These are phyloP conservation scores for Rhynchomys soricoides DNA, from an alignment of 2,113 vertebrate genomes.

Conservation along the genomic window DNA sequence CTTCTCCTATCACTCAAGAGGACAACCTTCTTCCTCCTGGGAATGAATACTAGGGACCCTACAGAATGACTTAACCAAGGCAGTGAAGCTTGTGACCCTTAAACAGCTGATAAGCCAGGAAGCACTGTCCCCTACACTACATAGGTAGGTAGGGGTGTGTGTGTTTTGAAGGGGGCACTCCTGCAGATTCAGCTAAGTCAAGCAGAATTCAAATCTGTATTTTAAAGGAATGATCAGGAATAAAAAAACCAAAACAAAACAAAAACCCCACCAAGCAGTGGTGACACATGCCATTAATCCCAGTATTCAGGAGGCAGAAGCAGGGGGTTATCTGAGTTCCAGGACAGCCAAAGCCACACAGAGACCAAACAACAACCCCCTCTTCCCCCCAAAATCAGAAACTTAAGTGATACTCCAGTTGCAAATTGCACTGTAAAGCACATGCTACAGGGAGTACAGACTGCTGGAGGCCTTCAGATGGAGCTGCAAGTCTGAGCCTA, in stretches of 20 bases:
- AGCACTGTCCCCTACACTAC: not conserved
- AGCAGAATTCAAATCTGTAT: not conserved
- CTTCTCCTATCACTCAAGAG: not conserved
- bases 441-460: not conserved
- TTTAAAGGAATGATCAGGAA: not conserved
- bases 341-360: not conserved
- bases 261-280: not conserved
- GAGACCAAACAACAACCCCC: not conserved
- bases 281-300: not conserved
- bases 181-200: not conserved
- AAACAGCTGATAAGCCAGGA: not conserved
- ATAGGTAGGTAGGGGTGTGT: not conserved
- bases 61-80: not conserved
- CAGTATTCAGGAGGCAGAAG: not conserved
- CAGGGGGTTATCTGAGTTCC: not conserved
- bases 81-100: not conserved
- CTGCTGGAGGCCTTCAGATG: not conserved
- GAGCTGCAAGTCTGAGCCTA: not conserved
- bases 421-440: not conserved
- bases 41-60: not conserved
- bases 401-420: not conserved
- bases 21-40: not conserved
- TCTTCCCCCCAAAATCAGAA: not conserved
- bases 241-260: not conserved
- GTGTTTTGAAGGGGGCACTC: not conserved